Evolutionary conservation across 2,797 vertebrate genomes (phyloP).

Genomic region (Microcaecilia unicolor): DNA sequence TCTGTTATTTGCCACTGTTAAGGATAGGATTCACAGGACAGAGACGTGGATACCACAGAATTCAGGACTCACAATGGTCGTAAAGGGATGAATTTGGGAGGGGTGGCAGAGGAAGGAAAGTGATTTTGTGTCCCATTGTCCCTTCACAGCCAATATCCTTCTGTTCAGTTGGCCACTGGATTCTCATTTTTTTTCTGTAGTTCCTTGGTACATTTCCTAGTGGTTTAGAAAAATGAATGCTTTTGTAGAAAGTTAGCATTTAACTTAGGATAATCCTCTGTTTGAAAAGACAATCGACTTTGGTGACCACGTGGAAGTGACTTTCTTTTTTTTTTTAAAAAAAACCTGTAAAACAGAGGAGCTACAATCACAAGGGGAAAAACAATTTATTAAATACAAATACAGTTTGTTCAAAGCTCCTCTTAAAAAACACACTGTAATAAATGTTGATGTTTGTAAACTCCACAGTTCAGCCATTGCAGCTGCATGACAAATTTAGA

Average conservation of each 20-base stretch:
- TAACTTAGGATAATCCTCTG: neutral
- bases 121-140: no score
- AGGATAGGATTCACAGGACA: no score
- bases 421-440: neutral
- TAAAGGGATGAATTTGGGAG: neutral
- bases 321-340: neutral
- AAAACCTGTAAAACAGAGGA: neutral
- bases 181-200: neutral
- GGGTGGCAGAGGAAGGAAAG: no score
- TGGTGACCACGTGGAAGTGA: neutral
- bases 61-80: neutral
- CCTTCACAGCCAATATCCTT: neutral
- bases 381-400: neutral
- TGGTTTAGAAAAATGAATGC: neutral
- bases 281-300: neutral
- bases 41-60: no score
- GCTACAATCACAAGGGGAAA: neutral
- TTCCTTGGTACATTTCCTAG: neutral
- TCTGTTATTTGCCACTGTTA: no score
- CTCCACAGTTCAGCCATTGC: neutral
- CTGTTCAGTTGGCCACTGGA: slow-evolving; percentile 1
- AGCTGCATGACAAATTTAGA: no score
- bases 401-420: neutral
- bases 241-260: neutral
- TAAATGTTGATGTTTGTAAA: neutral